Evolutionary conservation across 30 jellyfish, hydroid and myxozoan species (phyloP).

Genomic region (Morbakka virulenta): DNA sequence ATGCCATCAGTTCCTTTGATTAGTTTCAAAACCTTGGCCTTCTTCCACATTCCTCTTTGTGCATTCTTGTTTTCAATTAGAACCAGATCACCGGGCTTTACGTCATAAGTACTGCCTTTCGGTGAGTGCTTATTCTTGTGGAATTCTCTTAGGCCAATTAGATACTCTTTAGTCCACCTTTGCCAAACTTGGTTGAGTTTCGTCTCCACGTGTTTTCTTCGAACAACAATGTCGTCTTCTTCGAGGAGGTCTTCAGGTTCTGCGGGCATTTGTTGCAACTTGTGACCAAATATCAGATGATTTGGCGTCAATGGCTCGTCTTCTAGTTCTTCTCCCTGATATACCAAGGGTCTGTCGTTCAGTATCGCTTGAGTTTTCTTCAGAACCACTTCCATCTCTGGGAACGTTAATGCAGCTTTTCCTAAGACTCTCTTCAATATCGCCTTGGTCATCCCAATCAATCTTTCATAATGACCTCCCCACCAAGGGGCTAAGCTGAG

Average conservation of each 20-base stretch:
- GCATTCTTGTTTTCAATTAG: conserved; percentile 7
- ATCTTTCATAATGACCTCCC: conserved; percentile 33
- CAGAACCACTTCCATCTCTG: conserved; percentile 19
- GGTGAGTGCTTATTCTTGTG: not conserved
- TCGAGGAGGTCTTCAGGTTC: conserved; percentile 5
- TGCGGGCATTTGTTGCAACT: conserved; percentile 25
- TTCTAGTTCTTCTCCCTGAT: conserved; percentile 36
- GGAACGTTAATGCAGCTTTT: not conserved
- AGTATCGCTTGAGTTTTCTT: conserved; percentile 10
- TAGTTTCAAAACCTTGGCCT: conserved; percentile 18
- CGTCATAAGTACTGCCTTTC: not conserved
- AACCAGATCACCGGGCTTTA: conserved; percentile 29
- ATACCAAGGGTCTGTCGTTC: not conserved
- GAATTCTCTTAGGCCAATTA: conserved; percentile 31
- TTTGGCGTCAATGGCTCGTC: conserved; percentile 32
- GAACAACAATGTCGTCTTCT: not conserved
- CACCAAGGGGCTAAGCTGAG: conserved; percentile 14
- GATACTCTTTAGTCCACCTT: conserved; percentile 31
- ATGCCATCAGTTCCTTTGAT: conserved; percentile 7
- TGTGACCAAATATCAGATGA: conserved; percentile 15
- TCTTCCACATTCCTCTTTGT: conserved; percentile 45
- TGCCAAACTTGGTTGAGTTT: not conserved
- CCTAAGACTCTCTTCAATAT: conserved; percentile 3
- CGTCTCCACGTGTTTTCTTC: conserved; percentile 1
- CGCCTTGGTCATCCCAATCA: conserved; percentile 33